These are phyloP conservation scores for Microcebus ravelobensis DNA, from an alignment of 2,113 vertebrate genomes.

Conservation along the genomic window DNA sequence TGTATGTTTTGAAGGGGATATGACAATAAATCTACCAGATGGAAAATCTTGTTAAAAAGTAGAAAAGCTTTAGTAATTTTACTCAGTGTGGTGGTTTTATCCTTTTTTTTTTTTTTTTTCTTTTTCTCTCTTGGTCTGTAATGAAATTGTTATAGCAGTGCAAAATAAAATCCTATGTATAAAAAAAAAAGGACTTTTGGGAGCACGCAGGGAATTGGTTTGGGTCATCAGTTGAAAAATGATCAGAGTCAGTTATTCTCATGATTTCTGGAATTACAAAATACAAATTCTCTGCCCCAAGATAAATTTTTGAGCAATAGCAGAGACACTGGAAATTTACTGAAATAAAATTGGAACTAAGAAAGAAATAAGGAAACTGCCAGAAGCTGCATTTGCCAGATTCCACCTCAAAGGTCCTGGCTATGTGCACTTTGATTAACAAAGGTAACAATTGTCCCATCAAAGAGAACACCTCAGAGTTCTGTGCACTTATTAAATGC, in stretches of 20 bases:
- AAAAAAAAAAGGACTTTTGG: not conserved
- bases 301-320: not conserved
- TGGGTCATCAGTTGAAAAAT: not conserved
- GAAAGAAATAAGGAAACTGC: not conserved
- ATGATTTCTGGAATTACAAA: slow-evolving; percentile 27
- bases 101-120: slow-evolving; percentile 43
- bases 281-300: not conserved
- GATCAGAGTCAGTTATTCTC: not conserved
- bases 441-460: not conserved
- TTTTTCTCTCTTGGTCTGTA: slow-evolving; percentile 83
- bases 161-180: slow-evolving; percentile 90
- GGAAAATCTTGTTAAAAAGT: slow-evolving; percentile 89
- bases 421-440: not conserved
- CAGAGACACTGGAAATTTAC: slow-evolving; percentile 10
- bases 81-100: slow-evolving; percentile 90
- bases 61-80: slow-evolving; percentile 91
- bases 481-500: not conserved
- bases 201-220: not conserved
- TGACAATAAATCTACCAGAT: slow-evolving; percentile 88
- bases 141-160: slow-evolving; percentile 89
- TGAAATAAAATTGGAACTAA: not conserved
- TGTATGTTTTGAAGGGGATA: slow-evolving; percentile 91
- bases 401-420: not conserved
- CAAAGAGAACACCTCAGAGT: not conserved
- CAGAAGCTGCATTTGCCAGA: not conserved